phyloP scores from a whole-genome alignment of 2,113 vertebrate species.

The Percina caprodes region DNA sequence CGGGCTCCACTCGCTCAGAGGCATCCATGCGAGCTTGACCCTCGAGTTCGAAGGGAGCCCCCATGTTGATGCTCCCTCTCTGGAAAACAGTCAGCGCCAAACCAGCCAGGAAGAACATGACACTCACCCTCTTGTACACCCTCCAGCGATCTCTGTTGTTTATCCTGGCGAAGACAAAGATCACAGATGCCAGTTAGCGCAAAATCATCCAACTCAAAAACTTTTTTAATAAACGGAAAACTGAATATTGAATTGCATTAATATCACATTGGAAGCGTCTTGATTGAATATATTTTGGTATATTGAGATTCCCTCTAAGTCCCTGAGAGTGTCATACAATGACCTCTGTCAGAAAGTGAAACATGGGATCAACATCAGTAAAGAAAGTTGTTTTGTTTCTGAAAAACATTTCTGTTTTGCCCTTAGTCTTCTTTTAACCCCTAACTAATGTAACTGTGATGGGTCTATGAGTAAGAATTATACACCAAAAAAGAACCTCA shows the following conservation, averaged over 20 bases:
- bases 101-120: constrained; percentile 87
- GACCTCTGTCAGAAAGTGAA: neutral
- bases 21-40: constrained; percentile 70
- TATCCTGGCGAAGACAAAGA: constrained; percentile 80
- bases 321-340: neutral
- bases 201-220: constrained; percentile 1
- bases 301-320: neutral
- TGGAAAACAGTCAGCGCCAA: constrained; percentile 87
- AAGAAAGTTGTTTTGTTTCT: neutral
- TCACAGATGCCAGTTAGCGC: neutral
- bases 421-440: neutral
- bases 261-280: neutral
- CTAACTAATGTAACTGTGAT: neutral
- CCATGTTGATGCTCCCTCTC: constrained; percentile 79
- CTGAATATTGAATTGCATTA: neutral
- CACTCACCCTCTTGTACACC: constrained; percentile 86
- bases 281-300: neutral
- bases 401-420: neutral
- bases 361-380: neutral
- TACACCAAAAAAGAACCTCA: neutral
- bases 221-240: neutral
- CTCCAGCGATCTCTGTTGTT: constrained; percentile 83
- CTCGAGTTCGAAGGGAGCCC: constrained; percentile 82
- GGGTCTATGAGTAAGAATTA: neutral
- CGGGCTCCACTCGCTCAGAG: neutral